These are phyloP conservation scores for Heterocephalus glaber DNA, from an alignment of 2,113 vertebrate genomes.

Conservation along the genomic window DNA sequence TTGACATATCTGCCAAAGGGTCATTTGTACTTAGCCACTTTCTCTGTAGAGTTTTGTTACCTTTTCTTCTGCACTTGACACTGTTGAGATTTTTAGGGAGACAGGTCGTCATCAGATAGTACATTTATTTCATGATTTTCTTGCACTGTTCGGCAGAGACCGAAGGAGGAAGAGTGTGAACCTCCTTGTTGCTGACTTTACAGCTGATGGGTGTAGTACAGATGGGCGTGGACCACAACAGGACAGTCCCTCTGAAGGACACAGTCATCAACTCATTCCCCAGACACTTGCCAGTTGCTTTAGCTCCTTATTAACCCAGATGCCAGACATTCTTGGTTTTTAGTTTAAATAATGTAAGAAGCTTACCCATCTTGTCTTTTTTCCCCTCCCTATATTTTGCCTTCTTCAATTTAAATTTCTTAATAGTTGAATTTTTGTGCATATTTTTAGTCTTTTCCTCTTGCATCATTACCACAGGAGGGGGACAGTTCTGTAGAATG, in stretches of 20 bases:
- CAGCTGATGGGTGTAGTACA: no score
- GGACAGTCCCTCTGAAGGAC: not conserved
- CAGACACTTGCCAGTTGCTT: not conserved
- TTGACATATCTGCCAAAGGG: not conserved
- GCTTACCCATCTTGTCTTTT: not conserved
- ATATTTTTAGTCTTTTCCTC: not conserved
- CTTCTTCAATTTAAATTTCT: not conserved
- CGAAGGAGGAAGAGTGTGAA: not conserved
- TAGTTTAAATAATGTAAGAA: conserved; percentile 1
- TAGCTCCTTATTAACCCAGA: not conserved
- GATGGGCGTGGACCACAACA: no score
- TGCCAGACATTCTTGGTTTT: not conserved
- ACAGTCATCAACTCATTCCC: accelerated
- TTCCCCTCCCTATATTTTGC: not conserved
- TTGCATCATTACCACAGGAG: not conserved
- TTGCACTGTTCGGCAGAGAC: not conserved
- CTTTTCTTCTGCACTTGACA: not conserved
- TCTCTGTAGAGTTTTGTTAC: not conserved
- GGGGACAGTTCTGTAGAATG: not conserved
- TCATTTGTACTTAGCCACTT: not conserved
- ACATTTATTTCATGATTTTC: not conserved
- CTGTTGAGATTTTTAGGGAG: not conserved
- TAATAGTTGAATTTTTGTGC: not conserved
- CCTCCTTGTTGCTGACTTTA: not conserved
- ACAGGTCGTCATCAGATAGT: not conserved